Percentiles rank a stretch among this genome's conserved stretches.
phyloP scores from a whole-genome alignment of 2,113 vertebrate species.

The Setophaga petechia region DNA sequence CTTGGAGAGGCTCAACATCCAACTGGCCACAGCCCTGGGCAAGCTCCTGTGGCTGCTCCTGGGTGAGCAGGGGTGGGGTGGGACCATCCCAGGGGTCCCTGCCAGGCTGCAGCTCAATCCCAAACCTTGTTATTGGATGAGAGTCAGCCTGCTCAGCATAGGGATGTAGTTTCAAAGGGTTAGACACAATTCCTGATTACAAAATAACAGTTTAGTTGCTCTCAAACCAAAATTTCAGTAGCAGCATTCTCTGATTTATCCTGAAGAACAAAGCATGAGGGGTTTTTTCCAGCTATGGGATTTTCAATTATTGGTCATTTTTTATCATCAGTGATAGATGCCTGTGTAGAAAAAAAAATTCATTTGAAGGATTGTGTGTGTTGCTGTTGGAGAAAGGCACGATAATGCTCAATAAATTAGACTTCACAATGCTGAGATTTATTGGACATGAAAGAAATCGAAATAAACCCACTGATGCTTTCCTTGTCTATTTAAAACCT shows the following conservation, averaged over 20 bases:
- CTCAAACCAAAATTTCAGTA: not conserved
- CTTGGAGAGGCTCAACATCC: not conserved
- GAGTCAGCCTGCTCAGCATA: not conserved
- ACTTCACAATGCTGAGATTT: slow-evolving; percentile 5
- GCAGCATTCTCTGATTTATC: not conserved
- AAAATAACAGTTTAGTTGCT: not conserved
- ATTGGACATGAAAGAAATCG: slow-evolving; percentile 14
- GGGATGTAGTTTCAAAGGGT: not conserved
- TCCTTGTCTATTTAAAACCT: not conserved
- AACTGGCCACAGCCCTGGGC: accelerated
- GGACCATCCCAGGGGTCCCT: not conserved
- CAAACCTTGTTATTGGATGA: accelerated
- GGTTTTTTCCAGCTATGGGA: not conserved
- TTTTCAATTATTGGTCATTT: slow-evolving; percentile 30
- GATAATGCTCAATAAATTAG: slow-evolving; percentile 46
- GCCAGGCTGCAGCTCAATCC: not conserved
- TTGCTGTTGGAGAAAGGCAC: slow-evolving; percentile 9
- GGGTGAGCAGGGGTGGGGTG: not conserved
- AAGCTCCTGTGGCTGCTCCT: not conserved
- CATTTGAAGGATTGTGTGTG: slow-evolving; percentile 16
- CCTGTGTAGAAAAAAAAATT: not conserved
- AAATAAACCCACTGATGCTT: not conserved
- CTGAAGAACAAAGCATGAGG: not conserved
- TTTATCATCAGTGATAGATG: slow-evolving; percentile 26
- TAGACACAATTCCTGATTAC: not conserved